These are phyloP conservation scores for Rhabdornis inornatus DNA, from an alignment of 2,113 vertebrate species.

Conservation along the genomic window DNA sequence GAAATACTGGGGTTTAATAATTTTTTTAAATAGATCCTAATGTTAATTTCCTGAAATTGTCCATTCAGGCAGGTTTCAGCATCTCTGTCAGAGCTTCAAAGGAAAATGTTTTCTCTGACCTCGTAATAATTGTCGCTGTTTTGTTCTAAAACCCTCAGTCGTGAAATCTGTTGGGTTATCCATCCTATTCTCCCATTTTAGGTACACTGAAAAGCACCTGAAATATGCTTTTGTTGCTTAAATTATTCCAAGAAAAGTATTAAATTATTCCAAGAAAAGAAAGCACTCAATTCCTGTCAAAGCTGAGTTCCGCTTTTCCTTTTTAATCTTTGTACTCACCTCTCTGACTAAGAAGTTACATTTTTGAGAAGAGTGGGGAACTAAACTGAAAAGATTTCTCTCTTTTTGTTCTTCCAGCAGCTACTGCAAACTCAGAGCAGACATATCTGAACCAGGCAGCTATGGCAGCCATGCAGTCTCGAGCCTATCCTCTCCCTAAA, in stretches of 20 bases:
- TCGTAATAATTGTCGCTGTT: background rate
- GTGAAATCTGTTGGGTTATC: background rate
- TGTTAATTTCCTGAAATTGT: background rate
- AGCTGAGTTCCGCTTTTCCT: background rate
- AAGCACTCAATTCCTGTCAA: background rate
- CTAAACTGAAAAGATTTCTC: rapidly evolving
- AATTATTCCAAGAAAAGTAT: background rate
- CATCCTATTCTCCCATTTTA: background rate
- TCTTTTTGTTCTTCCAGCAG: rapidly evolving
- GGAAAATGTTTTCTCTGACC: background rate
- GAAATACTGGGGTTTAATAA: rapidly evolving
- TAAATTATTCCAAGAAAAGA: background rate
- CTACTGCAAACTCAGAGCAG: background rate
- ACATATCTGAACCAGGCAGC: background rate
- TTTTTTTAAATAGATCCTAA: background rate
- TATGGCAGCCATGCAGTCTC: background rate
- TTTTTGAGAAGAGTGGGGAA: background rate
- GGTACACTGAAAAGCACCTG: background rate
- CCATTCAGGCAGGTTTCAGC: background rate
- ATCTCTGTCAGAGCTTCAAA: background rate
- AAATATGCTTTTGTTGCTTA: background rate
- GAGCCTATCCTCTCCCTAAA: background rate
- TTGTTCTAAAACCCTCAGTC: background rate
- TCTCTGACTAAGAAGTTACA: background rate
- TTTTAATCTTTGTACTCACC: background rate